Percentiles rank a stretch among this genome's conserved stretches.
These are phyloP conservation scores for Macropis europaea DNA, from an alignment of 2,888 invertebrate genomes.

Conservation along the genomic window DNA sequence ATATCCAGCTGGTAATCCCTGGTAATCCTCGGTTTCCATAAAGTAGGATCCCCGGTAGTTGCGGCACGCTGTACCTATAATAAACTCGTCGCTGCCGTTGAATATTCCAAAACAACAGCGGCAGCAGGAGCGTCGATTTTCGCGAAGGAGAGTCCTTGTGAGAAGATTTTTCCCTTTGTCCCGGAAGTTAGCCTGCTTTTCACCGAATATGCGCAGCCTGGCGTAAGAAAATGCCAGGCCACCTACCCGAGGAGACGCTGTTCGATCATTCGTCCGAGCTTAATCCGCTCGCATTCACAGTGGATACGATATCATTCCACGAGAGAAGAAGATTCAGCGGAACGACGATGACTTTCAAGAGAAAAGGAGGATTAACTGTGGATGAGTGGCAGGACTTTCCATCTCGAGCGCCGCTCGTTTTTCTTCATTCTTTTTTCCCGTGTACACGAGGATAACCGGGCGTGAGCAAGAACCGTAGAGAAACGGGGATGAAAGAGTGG, in stretches of 20 bases:
- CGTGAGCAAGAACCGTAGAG: conserved; percentile 11
- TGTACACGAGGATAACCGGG: conserved; percentile 44
- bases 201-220: not conserved
- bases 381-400: conserved; percentile 59
- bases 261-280: conserved; percentile 48
- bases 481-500: conserved; percentile 34
- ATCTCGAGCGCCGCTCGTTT: conserved; percentile 54
- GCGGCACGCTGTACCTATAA: conserved; percentile 21
- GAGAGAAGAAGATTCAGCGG: conserved; percentile 39
- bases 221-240: not conserved
- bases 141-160: too few relatives aligned
- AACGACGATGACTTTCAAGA: conserved; percentile 55
- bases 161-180: conserved; percentile 5
- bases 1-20: conserved; percentile 35
- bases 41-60: conserved; percentile 29
- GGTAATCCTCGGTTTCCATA: conserved; percentile 49
- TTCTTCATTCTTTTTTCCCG: conserved; percentile 53
- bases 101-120: conserved; percentile 33
- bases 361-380: conserved; percentile 65
- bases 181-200: conserved; percentile 1
- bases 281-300: conserved; percentile 45
- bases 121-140: too few relatives aligned
- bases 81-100: conserved; percentile 36
- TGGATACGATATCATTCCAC: conserved; percentile 29
- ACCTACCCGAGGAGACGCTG: conserved; percentile 8